These are phyloP conservation scores for Machaerirhynchus nigripectus DNA, from an alignment of 2,113 vertebrate genomes.

Conservation along the genomic window DNA sequence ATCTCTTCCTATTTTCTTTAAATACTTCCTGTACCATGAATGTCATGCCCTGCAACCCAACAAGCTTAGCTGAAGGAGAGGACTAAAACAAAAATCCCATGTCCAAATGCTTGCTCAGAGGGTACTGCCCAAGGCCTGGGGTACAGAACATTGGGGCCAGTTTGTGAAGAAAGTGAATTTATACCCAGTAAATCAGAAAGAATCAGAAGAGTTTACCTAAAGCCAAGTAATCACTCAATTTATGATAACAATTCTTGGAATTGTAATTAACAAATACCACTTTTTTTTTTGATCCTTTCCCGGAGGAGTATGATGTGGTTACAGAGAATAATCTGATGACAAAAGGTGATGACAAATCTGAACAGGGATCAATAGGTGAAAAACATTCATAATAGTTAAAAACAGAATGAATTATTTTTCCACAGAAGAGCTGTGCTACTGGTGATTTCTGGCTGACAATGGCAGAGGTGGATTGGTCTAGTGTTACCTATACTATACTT, in stretches of 20 bases:
- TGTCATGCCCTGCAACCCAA: neutral
- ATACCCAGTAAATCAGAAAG: neutral
- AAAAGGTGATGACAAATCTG: neutral
- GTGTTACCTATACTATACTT: neutral
- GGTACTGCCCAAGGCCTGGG: neutral
- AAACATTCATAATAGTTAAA: neutral
- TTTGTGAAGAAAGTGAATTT: neutral
- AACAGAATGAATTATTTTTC: neutral
- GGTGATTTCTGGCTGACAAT: neutral
- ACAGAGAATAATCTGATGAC: neutral
- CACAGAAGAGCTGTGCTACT: neutral
- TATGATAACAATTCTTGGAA: neutral
- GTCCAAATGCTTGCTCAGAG: neutral
- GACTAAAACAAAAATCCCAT: neutral
- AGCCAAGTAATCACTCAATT: neutral
- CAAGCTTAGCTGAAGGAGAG: neutral
- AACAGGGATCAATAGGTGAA: neutral
- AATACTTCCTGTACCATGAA: neutral
- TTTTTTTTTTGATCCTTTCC: neutral
- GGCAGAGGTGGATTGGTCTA: neutral
- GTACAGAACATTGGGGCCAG: neutral
- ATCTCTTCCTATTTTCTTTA: neutral
- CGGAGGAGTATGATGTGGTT: neutral
- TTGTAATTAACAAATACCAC: neutral
- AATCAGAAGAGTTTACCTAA: neutral